Percentiles rank a stretch among this genome's conserved stretches.
Conservation (phyloP, 2,888 invertebrate species). For the Dryococelus australis region DNA sequence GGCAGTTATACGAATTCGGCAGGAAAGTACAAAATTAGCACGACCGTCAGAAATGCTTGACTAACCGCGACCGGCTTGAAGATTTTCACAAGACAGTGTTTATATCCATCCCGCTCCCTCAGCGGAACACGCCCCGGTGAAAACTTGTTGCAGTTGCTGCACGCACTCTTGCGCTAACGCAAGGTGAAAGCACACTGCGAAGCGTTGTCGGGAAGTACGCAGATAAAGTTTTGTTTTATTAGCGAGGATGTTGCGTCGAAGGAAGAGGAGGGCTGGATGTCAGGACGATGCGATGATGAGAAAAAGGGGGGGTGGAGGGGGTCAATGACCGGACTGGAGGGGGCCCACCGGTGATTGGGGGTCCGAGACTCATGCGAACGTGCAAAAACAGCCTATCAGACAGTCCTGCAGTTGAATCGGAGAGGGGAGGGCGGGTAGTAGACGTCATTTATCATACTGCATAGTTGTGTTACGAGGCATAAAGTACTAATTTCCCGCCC, state of each 20-base stretch:
- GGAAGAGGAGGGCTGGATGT: not conserved
- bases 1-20: too few species aligned
- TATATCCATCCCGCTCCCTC: too few species aligned
- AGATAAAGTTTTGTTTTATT: constrained; percentile 6
- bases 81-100: too few species aligned
- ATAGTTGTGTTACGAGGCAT: too few species aligned
- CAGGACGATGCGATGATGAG: not conserved
- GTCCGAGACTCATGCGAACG: not conserved
- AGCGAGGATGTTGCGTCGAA: not conserved
- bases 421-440: not conserved
- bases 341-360: not conserved
- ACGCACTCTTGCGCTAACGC: not conserved
- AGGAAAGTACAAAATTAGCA: too few species aligned
- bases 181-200: constrained; percentile 16
- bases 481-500: too few species aligned
- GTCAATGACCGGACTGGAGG: not conserved
- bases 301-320: not conserved
- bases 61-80: too few species aligned
- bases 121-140: not conserved
- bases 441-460: too few species aligned
- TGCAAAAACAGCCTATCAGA: not conserved
- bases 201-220: constrained; percentile 16
- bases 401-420: not conserved
- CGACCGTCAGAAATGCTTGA: too few species aligned
- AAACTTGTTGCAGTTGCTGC: not conserved